Conservation (phyloP, 1,140 invertebrate species). For the Musca domestica region DNA sequence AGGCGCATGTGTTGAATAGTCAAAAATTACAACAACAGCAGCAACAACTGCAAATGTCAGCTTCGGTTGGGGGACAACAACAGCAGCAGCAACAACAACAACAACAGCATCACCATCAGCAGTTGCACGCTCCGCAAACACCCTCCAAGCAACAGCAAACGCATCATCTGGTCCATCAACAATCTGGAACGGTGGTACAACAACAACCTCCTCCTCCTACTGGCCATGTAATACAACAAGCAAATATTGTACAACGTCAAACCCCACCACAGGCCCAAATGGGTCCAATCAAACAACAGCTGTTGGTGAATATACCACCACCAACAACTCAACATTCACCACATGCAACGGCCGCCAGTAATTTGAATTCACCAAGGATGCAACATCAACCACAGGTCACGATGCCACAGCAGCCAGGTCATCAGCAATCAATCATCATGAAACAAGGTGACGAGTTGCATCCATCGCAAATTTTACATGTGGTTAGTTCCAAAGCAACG, state of each 20-base stretch:
- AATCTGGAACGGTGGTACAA: neutral
- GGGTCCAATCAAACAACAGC: conserved; percentile 30
- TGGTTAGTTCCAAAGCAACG: conserved; percentile 46
- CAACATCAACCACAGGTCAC: conserved; percentile 23
- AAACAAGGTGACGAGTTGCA: conserved; percentile 36
- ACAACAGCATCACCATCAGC: conserved; percentile 33
- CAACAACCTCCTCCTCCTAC: neutral
- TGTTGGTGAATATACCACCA: conserved; percentile 45
- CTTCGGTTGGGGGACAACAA: conserved; percentile 30
- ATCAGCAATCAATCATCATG: conserved; percentile 44
- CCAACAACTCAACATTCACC: conserved; percentile 37
- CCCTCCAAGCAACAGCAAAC: conserved; percentile 22
- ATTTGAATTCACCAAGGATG: conserved; percentile 24
- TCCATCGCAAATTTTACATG: conserved; percentile 42
- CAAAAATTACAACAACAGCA: conserved; percentile 45
- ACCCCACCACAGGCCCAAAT: neutral
- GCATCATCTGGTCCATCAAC: too few relatives aligned
- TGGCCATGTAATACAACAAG: neutral
- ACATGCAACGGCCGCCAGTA: conserved; percentile 27
- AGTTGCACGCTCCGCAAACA: conserved; percentile 34
- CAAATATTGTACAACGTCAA: neutral
- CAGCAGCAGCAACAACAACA: conserved; percentile 23
- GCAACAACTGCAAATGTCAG: conserved; percentile 14
- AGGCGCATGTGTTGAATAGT: conserved; percentile 48
- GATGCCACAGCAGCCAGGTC: conserved; percentile 3